Percentiles rank a stretch among this genome's conserved stretches.
These are phyloP conservation scores for Mus caroli DNA, from an alignment of 2,797 vertebrate genomes.

Conservation along the genomic window DNA sequence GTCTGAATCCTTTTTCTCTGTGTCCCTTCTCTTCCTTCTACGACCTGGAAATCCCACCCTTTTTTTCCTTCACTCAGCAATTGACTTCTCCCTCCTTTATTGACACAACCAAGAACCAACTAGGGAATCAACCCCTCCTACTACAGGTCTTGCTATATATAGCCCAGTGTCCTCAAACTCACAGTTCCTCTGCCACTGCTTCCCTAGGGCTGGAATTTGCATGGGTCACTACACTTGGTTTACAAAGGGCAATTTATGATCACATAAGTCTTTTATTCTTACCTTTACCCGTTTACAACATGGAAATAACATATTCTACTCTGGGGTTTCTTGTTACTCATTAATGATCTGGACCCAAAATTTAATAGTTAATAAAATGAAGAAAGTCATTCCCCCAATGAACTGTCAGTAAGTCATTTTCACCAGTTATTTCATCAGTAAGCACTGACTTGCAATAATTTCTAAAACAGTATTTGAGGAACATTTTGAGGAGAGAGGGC, in stretches of 20 bases:
- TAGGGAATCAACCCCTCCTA: background rate
- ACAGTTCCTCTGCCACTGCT: background rate
- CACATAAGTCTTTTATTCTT: background rate
- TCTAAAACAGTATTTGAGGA: constrained; percentile 91
- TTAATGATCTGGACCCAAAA: background rate
- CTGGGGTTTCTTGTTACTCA: background rate
- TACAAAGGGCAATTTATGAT: background rate
- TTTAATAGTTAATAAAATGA: background rate
- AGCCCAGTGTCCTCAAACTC: background rate
- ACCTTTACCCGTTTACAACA: background rate
- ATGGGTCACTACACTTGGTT: background rate
- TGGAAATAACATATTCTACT: background rate
- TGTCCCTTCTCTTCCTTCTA: background rate
- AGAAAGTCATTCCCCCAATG: constrained; percentile 37
- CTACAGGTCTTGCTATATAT: background rate
- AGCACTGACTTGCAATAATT: constrained; percentile 89
- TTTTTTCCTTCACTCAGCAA: background rate
- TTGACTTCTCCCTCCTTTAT: background rate
- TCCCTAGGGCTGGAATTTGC: background rate
- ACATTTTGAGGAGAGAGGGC: constrained; percentile 79
- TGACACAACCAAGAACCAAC: background rate
- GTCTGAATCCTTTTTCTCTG: background rate
- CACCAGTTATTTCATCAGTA: background rate
- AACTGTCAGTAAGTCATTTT: constrained; percentile 59
- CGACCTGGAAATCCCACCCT: background rate